Percentiles rank a stretch among this genome's conserved stretches.
Conservation (phyloP, 2,113 vertebrate species). For the Phoenicopterus ruber region DNA sequence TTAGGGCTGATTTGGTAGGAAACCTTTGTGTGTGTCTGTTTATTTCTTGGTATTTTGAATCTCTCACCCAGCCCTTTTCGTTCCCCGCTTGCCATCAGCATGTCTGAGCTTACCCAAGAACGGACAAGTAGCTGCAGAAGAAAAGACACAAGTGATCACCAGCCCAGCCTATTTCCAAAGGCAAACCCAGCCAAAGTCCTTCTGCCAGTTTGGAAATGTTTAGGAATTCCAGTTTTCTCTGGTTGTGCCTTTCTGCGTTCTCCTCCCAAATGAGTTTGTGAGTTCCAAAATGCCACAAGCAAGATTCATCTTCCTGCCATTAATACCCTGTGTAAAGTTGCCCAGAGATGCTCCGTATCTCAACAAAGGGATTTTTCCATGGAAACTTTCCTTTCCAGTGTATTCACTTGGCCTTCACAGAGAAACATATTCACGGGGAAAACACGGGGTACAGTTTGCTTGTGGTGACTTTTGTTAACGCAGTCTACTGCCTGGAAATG, state of each 20-base stretch:
- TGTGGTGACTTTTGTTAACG: not conserved
- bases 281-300: not conserved
- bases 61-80: not conserved
- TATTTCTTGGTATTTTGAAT: not conserved
- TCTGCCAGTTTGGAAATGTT: not conserved
- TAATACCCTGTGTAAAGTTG: not conserved
- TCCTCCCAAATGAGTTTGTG: not conserved
- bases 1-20: not conserved
- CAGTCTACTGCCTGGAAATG: not conserved
- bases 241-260: not conserved
- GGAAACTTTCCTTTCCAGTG: not conserved
- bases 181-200: not conserved
- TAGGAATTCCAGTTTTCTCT: not conserved
- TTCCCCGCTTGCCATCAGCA: accelerated
- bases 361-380: not conserved
- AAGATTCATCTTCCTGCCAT: not conserved
- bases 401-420: not conserved
- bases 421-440: accelerated
- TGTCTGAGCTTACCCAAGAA: not conserved
- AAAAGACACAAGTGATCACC: not conserved
- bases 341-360: not conserved
- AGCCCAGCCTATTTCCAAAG: not conserved
- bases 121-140: not conserved
- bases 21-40: not conserved
- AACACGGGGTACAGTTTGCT: not conserved